phyloP scores from a whole-genome alignment of 2,888 invertebrate genomes.

The Meandrusa payeni region DNA sequence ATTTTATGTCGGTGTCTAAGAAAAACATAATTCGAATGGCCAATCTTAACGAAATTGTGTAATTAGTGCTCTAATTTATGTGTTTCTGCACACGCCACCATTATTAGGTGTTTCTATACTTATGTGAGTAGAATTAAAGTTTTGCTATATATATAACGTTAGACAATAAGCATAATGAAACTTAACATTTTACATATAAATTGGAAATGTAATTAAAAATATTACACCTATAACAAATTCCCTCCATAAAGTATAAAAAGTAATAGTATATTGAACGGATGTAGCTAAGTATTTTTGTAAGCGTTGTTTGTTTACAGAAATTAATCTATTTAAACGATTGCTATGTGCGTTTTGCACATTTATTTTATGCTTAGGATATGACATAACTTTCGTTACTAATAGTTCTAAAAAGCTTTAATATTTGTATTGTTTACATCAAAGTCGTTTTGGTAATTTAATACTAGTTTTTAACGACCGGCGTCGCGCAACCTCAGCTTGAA shows the following conservation, averaged over 20 bases:
- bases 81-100: conserved; percentile 73
- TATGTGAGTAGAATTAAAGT: conserved; percentile 74
- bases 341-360: conserved; percentile 55
- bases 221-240: conserved; percentile 58
- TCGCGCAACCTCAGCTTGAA: conserved; percentile 70
- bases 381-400: conserved; percentile 73
- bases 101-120: conserved; percentile 72
- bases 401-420: conserved; percentile 48
- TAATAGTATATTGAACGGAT: conserved; percentile 51
- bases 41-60: conserved; percentile 80
- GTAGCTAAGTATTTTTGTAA: conserved; percentile 43
- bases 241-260: conserved; percentile 51
- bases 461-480: conserved; percentile 71
- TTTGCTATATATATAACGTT: conserved; percentile 60
- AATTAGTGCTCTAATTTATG: conserved; percentile 81
- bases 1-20: conserved; percentile 81
- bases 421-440: conserved; percentile 67
- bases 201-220: conserved; percentile 34
- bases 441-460: conserved; percentile 62
- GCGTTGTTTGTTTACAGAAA: conserved; percentile 54
- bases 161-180: conserved; percentile 60
- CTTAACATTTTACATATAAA: conserved; percentile 43
- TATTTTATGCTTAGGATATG: conserved; percentile 58
- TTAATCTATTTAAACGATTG: conserved; percentile 44
- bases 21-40: conserved; percentile 80